These are phyloP conservation scores for Sisyra nigra DNA, from an alignment of 2,888 invertebrate genomes.

Conservation along the genomic window DNA sequence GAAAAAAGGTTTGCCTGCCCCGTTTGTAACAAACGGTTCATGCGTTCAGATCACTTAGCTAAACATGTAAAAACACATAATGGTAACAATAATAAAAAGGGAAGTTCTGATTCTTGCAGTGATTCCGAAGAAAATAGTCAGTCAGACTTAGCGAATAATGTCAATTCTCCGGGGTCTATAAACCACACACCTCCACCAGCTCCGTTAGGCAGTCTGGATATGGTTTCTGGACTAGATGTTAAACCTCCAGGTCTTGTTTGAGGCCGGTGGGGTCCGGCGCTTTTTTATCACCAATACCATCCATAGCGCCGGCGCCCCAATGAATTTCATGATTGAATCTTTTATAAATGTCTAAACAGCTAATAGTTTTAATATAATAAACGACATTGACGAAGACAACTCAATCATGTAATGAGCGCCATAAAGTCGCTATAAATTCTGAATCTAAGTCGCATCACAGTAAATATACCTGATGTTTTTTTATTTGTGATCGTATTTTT, in stretches of 20 bases:
- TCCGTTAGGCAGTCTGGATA: constrained; percentile 33
- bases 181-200: constrained; percentile 31
- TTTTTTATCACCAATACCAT: constrained; percentile 22
- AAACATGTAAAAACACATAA: constrained; percentile 96
- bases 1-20: constrained; percentile 96
- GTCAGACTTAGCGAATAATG: constrained; percentile 28
- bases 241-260: constrained; percentile 61
- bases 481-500: constrained; percentile 5
- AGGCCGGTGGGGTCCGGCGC: constrained; percentile 56
- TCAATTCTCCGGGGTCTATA: constrained; percentile 30
- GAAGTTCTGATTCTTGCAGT: constrained; percentile 74
- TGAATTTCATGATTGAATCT: background rate
- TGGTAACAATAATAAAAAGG: constrained; percentile 56
- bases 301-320: constrained; percentile 11
- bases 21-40: constrained; percentile 93
- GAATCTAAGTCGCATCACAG: too few species aligned
- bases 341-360: too few species aligned
- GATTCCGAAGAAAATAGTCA: constrained; percentile 82
- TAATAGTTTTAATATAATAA: too few species aligned
- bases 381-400: too few species aligned
- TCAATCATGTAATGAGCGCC: too few species aligned
- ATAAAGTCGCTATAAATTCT: too few species aligned
- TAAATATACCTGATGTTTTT: background rate
- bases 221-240: constrained; percentile 50
- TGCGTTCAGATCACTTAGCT: constrained; percentile 92